These are phyloP conservation scores for Cecidostiba fungosa DNA, from an alignment of 2,888 invertebrate species.

Conservation along the genomic window DNA sequence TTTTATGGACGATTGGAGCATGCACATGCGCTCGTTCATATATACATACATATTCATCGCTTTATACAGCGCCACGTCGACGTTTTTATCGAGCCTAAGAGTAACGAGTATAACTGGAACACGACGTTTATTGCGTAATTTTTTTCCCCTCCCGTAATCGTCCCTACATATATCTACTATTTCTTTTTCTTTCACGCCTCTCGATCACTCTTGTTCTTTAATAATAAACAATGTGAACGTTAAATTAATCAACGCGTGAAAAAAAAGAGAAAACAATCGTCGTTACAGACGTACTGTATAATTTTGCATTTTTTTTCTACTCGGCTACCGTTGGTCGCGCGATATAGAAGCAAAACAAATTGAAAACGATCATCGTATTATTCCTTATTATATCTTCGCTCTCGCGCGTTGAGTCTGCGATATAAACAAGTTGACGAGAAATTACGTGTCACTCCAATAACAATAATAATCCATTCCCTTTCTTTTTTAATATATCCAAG, in stretches of 20 bases:
- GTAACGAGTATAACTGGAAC: slow-evolving; percentile 56
- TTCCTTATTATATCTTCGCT: slow-evolving; percentile 4
- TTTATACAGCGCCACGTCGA: slow-evolving; percentile 30
- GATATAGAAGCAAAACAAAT: slow-evolving; percentile 16
- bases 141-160: slow-evolving; percentile 13
- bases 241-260: slow-evolving; percentile 22
- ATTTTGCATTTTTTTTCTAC: background rate
- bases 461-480: slow-evolving; percentile 43
- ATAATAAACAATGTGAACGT: background rate
- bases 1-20: slow-evolving; percentile 34
- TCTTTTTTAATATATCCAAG: background rate
- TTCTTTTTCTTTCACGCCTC: background rate
- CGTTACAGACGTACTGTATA: background rate
- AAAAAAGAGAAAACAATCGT: background rate
- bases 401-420: background rate
- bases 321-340: background rate
- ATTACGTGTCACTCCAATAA: slow-evolving; percentile 20
- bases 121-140: slow-evolving; percentile 46
- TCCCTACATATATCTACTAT: slow-evolving; percentile 4
- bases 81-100: slow-evolving; percentile 53
- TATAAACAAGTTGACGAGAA: background rate
- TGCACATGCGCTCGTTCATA: background rate
- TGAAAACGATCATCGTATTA: slow-evolving; percentile 21
- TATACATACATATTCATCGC: slow-evolving; percentile 25
- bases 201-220: background rate